Conservation (phyloP, 2,113 vertebrate genomes). For the Raja brachyura region DNA sequence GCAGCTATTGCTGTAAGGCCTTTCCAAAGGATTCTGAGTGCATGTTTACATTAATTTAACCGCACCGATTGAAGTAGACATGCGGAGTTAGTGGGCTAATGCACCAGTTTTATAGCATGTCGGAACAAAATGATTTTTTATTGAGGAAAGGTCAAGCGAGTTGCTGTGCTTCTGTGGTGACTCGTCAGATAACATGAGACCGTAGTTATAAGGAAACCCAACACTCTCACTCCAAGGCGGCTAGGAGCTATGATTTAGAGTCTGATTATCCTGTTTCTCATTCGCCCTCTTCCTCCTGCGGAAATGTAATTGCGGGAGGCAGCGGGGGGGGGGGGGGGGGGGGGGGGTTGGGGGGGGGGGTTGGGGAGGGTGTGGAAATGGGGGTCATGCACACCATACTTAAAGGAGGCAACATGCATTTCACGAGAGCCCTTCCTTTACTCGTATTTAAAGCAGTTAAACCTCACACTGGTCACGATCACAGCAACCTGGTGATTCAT, state of each 20-base stretch:
- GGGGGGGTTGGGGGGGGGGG: constrained; percentile 52
- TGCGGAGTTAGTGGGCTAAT: constrained; percentile 45
- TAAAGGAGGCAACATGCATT: constrained; percentile 70
- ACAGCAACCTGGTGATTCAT: no score
- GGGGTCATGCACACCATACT: constrained; percentile 59
- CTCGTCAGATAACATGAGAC: constrained; percentile 60
- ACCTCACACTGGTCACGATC: neutral
- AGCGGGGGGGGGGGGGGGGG: constrained; percentile 54
- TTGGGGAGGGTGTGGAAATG: constrained; percentile 52
- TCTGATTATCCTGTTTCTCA: constrained; percentile 77
- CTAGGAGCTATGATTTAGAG: constrained; percentile 66
- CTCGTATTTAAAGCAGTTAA: constrained; percentile 1
- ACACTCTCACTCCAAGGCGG: constrained; percentile 50
- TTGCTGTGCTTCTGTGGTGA: constrained; percentile 59
- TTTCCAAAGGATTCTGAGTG: constrained; percentile 19
- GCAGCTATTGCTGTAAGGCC: neutral
- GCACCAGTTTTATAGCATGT: constrained; percentile 55
- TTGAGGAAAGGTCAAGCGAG: constrained; percentile 55
- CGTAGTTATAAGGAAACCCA: constrained; percentile 51
- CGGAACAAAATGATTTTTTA: constrained; percentile 63
- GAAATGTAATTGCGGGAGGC: constrained; percentile 71
- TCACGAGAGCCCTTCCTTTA: constrained; percentile 61
- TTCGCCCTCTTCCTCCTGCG: constrained; percentile 74
- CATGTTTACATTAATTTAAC: constrained; percentile 45
- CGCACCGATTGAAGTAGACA: constrained; percentile 51